Base-by-base conservation (phyloP, 2,888 invertebrate genomes). In the Camptogramma bilineatum region DNA sequence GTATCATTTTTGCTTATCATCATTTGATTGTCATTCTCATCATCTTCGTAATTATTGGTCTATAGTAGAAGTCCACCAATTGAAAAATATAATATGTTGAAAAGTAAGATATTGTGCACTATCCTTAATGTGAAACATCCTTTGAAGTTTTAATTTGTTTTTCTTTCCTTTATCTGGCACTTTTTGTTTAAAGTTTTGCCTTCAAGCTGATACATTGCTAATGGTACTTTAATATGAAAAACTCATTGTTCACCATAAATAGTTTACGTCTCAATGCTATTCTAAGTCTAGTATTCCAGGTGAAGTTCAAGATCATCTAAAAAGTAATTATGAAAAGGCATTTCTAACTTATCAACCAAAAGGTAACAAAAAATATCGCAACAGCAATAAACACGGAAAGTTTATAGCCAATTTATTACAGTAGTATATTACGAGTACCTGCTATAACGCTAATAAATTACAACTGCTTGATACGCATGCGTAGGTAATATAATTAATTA, bases 381-480 rank as follows among this genome's bases (percentile, higher is more conserved):
- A 60, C 16, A 54, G 53, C 42, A 48, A 13, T 50, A 65, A 60
- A 53, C 48, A 52, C 31, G 28, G 52, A 47, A 28, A 5, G 28
- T 61, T 61, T 60, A 64, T 65, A 46, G 50, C 56, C 51, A 47
- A 65, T 57, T 65, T 65, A 65, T 65, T 19, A 21, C 52, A 48
- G 56, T 48, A 31, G 50, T 57, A 44, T 61, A 24, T 24, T 53
- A 53, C 52, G 28, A 57, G 50, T 58, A 21, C 42, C 17, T 28
- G 9, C 47, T 44, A 53, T 39, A 60, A 65, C 31, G 44, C 18
- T 31, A 19, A 44, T 34, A 44, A 65, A 52, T 59, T 51, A 47
- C 24, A 16, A 31, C 18, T 61, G 50, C 13, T 28, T 16, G 18
- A 54, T 55, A 55, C 46, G 53, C 28, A 28, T 28, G 28, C 28